phyloP scores from a whole-genome alignment of 2,888 invertebrate species.

The Odontothrips loti region DNA sequence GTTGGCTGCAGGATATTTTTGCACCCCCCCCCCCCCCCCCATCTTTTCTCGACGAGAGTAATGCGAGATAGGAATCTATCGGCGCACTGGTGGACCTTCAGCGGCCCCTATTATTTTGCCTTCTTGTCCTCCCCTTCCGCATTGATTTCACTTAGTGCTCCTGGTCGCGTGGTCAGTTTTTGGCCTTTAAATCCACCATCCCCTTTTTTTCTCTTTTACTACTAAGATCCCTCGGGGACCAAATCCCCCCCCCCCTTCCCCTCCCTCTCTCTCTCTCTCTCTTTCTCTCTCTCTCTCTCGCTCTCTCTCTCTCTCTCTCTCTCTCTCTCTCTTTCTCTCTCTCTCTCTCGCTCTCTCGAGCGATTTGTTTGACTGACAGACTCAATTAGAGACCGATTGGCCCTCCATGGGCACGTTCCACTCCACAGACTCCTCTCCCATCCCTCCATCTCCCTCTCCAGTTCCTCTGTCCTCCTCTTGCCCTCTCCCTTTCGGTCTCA shows the following conservation, averaged over 20 bases:
- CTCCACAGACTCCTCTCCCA: not conserved
- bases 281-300: not conserved
- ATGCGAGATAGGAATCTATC: too few species aligned
- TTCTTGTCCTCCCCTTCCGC: too few species aligned
- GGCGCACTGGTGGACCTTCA: too few species aligned
- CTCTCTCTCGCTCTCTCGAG: not conserved
- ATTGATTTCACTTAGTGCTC: too few species aligned
- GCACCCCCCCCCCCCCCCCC: too few species aligned
- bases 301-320: conserved; percentile 12
- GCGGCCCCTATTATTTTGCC: too few species aligned
- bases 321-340: conserved; percentile 10
- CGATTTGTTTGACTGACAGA: conserved; percentile 26
- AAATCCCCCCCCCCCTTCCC: not conserved
- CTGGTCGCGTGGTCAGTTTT: too few species aligned
- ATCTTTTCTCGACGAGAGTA: too few species aligned
- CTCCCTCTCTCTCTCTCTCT: not conserved
- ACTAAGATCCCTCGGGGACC: not conserved
- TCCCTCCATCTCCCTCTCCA: not conserved
- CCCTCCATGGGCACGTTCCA: conserved; percentile 16
- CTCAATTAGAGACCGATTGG: conserved; percentile 24
- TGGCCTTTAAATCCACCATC: not conserved
- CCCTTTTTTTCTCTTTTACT: not conserved
- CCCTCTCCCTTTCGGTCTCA: not conserved
- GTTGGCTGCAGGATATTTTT: too few species aligned
- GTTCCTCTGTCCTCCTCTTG: not conserved